Percentiles rank a stretch among this genome's conserved stretches.
Conservation (phyloP, 2,113 vertebrate genomes). For the Ictalurus punctatus region DNA sequence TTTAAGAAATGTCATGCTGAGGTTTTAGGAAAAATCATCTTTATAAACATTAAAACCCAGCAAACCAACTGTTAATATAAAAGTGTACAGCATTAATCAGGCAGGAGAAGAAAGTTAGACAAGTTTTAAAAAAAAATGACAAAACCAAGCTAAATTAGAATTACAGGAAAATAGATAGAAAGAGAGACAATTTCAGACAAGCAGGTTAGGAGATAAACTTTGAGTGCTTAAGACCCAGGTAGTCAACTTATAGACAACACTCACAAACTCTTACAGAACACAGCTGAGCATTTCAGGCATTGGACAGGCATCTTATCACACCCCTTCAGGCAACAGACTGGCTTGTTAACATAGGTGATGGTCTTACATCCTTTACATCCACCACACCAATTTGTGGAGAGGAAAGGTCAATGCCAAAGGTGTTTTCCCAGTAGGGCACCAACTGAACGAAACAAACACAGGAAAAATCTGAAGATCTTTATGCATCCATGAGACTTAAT, state of each 20-base stretch:
- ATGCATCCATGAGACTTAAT: not conserved
- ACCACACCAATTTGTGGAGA: slow-evolving; percentile 89
- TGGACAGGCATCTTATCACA: slow-evolving; percentile 17
- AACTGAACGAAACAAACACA: slow-evolving; percentile 67
- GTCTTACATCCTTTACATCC: slow-evolving; percentile 87
- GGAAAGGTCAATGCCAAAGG: slow-evolving; percentile 83
- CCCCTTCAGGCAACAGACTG: slow-evolving; percentile 24
- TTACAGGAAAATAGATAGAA: not conserved
- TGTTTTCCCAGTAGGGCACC: slow-evolving; percentile 93
- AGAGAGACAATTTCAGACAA: not conserved
- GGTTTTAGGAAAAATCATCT: not conserved
- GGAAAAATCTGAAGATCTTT: not conserved
- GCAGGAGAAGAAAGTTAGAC: not conserved
- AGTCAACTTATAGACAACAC: not conserved
- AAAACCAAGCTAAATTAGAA: not conserved
- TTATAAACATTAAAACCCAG: not conserved
- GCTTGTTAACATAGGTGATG: slow-evolving; percentile 22
- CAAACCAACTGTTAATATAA: not conserved
- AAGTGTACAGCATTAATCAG: not conserved
- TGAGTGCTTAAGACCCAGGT: no score
- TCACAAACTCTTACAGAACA: slow-evolving; percentile 31
- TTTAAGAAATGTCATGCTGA: not conserved
- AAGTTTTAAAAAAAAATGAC: no score
- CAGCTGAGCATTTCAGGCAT: slow-evolving; percentile 29
- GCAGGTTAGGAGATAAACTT: not conserved